Conservation (phyloP, 35 echinoderm and acorn worm genomes). For the Anneissia japonica region DNA sequence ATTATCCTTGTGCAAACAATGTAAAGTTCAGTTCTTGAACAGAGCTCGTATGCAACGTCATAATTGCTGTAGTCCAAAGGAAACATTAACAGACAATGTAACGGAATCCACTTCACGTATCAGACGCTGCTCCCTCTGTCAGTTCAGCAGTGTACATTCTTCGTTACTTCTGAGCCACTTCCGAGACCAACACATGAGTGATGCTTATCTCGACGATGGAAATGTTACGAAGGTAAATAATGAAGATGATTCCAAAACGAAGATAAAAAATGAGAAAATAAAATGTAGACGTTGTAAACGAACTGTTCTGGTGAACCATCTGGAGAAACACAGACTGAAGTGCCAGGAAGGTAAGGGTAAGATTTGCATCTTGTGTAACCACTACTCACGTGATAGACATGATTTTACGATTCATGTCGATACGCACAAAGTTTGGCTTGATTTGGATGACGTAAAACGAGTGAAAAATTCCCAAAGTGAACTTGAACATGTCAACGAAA, state of each 20-base stretch:
- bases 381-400: conserved; percentile 67
- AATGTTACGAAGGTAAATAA: not conserved
- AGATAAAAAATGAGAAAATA: not conserved
- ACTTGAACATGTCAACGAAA: too few species aligned
- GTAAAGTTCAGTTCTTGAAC: not conserved
- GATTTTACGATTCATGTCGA: conserved; percentile 83
- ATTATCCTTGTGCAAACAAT: not conserved
- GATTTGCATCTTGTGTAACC: conserved; percentile 67
- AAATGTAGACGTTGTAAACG: not conserved
- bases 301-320: not conserved
- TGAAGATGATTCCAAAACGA: not conserved
- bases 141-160: not conserved
- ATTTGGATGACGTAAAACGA: conserved; percentile 23
- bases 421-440: conserved; percentile 79
- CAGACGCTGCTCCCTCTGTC: not conserved
- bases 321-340: not conserved
- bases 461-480: not conserved
- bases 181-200: not conserved
- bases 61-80: not conserved
- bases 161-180: not conserved
- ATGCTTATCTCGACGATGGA: not conserved
- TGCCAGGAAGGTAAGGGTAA: not conserved
- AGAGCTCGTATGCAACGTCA: not conserved
- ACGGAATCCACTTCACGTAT: not conserved
- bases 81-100: not conserved